Evolutionary conservation across 23 tunicate species (phyloP).

Genomic region (Trididemnum nubilum): DNA sequence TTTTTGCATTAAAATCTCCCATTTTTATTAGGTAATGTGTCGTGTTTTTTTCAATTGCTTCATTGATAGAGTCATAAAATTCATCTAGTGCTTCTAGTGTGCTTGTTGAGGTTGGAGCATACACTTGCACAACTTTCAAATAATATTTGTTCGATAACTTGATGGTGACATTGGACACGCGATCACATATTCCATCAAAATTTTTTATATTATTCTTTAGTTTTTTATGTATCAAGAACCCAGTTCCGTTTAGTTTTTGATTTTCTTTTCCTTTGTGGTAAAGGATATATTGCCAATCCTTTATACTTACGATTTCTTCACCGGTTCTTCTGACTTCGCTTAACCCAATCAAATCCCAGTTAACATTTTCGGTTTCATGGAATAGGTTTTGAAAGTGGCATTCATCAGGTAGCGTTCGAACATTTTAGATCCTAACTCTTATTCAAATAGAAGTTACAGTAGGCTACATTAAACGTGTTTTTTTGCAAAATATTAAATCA

Average conservation of each 20-base stretch:
- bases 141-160: slow-evolving; percentile 10
- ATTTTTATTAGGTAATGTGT: slow-evolving; percentile 7
- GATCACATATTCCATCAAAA: background rate
- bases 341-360: too few species aligned
- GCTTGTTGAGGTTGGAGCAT: slow-evolving; percentile 16
- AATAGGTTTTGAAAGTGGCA: too few species aligned
- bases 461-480: too few species aligned
- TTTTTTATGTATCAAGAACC: background rate
- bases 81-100: background rate
- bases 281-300: background rate
- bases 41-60: background rate
- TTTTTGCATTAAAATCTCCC: slow-evolving; percentile 26
- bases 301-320: background rate
- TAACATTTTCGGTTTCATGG: too few species aligned
- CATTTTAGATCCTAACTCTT: too few species aligned
- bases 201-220: background rate
- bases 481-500: too few species aligned
- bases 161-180: background rate
- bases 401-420: too few species aligned
- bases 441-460: too few species aligned
- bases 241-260: background rate
- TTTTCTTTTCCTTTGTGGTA: slow-evolving; percentile 18
- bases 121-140: slow-evolving; percentile 6
- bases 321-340: too few species aligned
- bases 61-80: slow-evolving; percentile 12